Conservation (phyloP, 2,888 invertebrate species). For the Penaeus monodon region DNA sequence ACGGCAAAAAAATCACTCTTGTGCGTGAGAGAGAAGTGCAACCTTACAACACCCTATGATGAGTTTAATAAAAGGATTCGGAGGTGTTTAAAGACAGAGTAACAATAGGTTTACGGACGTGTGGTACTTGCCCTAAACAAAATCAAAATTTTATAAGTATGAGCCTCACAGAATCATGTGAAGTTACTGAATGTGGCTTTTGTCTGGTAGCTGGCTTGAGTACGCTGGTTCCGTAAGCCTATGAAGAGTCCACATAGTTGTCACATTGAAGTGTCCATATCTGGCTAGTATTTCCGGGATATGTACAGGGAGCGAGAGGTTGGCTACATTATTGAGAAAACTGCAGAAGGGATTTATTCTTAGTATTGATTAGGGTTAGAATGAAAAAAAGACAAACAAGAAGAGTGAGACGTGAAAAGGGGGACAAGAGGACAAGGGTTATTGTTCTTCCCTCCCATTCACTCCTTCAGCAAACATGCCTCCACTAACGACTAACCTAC, state of each 20-base stretch:
- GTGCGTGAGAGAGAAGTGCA: slow-evolving; percentile 8
- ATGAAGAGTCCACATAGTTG: not conserved
- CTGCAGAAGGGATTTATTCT: not conserved
- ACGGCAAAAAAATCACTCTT: not conserved
- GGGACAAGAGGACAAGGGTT: not conserved
- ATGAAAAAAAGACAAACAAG: slow-evolving; percentile 4
- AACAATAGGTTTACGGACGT: not conserved
- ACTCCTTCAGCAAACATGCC: slow-evolving; percentile 8
- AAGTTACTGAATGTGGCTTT: not conserved
- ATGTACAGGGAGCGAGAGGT: slow-evolving; percentile 30
- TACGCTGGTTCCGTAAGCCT: too few species aligned
- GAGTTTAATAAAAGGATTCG: not conserved
- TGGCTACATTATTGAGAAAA: slow-evolving; percentile 3
- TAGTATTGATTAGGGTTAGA: slow-evolving; percentile 5
- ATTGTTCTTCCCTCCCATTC: slow-evolving; percentile 19
- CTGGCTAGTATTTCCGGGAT: slow-evolving; percentile 14
- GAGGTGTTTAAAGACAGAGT: slow-evolving; percentile 13
- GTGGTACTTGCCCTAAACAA: not conserved
- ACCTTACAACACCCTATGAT: not conserved
- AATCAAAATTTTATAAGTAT: not conserved
- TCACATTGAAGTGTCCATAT: not conserved
- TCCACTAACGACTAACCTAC: slow-evolving; percentile 9
- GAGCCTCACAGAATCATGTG: not conserved
- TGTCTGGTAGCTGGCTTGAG: too few species aligned
- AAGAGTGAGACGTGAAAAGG: not conserved